Evolutionary conservation across 2,113 vertebrate species (phyloP).

Genomic region (Cinclus mexicanus): DNA sequence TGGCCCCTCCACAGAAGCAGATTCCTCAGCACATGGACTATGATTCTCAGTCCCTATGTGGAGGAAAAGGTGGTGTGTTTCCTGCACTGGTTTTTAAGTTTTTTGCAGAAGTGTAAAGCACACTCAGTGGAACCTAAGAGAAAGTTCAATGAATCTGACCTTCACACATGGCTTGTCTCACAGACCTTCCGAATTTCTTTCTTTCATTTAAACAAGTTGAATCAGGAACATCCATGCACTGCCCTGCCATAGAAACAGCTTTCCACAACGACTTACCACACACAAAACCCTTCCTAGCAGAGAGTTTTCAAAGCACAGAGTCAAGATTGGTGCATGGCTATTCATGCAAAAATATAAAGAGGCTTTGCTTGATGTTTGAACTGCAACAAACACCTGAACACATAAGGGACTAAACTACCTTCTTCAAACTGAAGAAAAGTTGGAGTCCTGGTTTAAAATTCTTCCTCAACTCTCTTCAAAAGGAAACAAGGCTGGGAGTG

Average conservation of each 20-base stretch:
- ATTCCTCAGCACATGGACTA: not conserved
- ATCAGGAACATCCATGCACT: not conserved
- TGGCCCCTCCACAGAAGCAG: not conserved
- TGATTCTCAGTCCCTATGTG: not conserved
- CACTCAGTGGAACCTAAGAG: not conserved
- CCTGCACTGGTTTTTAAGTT: not conserved
- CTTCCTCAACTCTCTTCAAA: not conserved
- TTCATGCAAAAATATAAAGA: not conserved
- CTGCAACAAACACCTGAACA: not conserved
- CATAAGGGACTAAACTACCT: not conserved
- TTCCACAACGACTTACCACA: not conserved
- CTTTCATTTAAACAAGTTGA: not conserved
- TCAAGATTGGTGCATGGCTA: not conserved
- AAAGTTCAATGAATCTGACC: not conserved
- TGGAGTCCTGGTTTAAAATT: not conserved
- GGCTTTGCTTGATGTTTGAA: not conserved
- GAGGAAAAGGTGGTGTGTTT: not conserved
- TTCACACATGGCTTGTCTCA: not conserved
- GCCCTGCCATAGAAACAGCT: not conserved
- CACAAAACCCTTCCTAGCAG: not conserved
- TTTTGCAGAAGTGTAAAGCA: not conserved
- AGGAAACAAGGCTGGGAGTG: not conserved
- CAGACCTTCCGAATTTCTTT: not conserved
- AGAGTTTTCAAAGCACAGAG: not conserved
- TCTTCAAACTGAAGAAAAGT: not conserved